Percentiles rank a stretch among this genome's conserved stretches.
Conservation (phyloP, 2,888 invertebrate species). For the Plebejus anna region DNA sequence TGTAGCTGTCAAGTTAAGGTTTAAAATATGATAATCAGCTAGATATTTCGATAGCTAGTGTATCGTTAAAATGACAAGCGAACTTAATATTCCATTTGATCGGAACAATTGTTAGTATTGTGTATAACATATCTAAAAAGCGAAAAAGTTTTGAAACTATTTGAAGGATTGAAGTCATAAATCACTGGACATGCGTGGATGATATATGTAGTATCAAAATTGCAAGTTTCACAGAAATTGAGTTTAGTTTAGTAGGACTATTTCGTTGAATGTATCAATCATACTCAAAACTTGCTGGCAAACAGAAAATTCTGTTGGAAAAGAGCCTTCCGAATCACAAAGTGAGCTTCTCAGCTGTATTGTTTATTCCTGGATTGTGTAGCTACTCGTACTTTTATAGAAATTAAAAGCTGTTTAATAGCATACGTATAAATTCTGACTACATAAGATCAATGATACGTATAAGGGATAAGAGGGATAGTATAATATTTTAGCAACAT, state of each 20-base stretch:
- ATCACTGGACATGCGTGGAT: slow-evolving; percentile 60
- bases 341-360: background rate
- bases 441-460: no score
- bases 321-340: background rate
- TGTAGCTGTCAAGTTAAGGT: slow-evolving; percentile 38
- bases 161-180: slow-evolving; percentile 64
- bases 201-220: slow-evolving; percentile 59
- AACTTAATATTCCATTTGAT: slow-evolving; percentile 79
- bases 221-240: slow-evolving; percentile 47
- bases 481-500: background rate
- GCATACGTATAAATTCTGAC: no score
- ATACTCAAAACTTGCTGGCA: background rate
- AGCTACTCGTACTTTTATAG: no score
- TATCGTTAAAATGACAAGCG: slow-evolving; percentile 77
- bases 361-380: background rate
- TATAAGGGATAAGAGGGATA: background rate
- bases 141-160: slow-evolving; percentile 46
- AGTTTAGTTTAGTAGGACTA: slow-evolving; percentile 29
- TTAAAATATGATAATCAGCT: slow-evolving; percentile 37
- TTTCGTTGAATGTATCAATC: slow-evolving; percentile 17
- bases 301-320: background rate
- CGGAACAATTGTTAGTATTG: slow-evolving; percentile 78
- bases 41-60: slow-evolving; percentile 49
- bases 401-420: no score
- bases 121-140: slow-evolving; percentile 72